Evolutionary conservation across 2,113 vertebrate genomes (phyloP), one percentile per base, ranked within the genome.

Genomic region (Anguilla rostrata): DNA sequence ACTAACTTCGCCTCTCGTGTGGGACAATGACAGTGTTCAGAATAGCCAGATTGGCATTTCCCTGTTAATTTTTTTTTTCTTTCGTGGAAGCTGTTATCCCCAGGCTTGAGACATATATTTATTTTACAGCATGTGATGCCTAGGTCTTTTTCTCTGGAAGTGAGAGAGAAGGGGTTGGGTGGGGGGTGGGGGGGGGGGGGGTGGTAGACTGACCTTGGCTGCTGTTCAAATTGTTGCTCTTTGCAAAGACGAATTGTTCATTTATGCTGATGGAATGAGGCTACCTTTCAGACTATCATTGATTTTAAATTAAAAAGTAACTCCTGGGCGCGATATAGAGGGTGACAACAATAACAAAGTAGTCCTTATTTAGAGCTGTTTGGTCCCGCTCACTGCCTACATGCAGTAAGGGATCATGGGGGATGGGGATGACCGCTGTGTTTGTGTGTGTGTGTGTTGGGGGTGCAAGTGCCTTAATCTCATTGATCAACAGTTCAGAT

Each of bases 281-380:
- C 91, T 92, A 92, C 91, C 93, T 94, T 92, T 93, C 92, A 95
- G 92, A 92, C 43, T 0, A 78, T 90, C 92, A 94, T 92, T 94
- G 95, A 95, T 95, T 95, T 95, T 95, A 94, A 96, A 95, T 96
- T 96, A 94, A 95, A 96, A 94, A 94, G 87, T 94, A 94, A 95
- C 93, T 90, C 92, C 91, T 92, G 2, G 92, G 92, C 93, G 94
- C 94, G 94, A 93, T 93, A 94, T 92, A 90, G 93, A 94, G 92
- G 92, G 92, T 93, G 93, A 94, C 92, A 94, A 93, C 93, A 94
- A 91, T 94, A 94, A 94, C 92, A 90, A 91, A 92, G 91, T 92
- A 91, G 89, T 92, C 91, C 92, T 94, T 94, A 91, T 91, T 93
- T 93, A 92, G 92, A 93, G 90, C 91, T 93, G 89, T 93, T 93